Conservation (phyloP, 2,797 vertebrate genomes). For the Pteropus rufus region DNA sequence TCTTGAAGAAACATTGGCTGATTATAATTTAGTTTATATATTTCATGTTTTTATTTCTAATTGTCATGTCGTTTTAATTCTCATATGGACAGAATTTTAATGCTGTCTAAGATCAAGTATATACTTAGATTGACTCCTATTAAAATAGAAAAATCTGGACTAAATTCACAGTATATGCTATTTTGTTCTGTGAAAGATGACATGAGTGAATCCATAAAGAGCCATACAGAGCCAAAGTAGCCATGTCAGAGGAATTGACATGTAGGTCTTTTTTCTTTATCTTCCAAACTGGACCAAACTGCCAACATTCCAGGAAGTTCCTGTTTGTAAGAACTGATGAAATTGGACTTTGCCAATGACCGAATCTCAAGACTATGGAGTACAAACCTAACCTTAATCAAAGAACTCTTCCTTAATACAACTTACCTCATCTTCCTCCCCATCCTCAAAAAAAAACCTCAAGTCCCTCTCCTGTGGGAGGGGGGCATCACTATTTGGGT, state of each 20-base stretch:
- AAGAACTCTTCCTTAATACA: background rate
- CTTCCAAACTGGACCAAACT: background rate
- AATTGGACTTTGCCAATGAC: background rate
- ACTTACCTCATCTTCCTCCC: background rate
- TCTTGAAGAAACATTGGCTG: background rate
- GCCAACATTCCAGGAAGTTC: background rate
- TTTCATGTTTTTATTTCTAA: background rate
- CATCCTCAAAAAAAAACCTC: background rate
- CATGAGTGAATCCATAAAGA: background rate
- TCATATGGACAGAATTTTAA: background rate
- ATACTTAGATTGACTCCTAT: background rate
- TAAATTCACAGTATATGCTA: background rate
- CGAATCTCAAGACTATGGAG: background rate
- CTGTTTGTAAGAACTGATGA: background rate
- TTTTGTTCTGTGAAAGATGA: background rate
- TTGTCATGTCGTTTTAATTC: background rate
- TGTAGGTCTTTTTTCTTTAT: background rate
- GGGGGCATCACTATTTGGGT: background rate
- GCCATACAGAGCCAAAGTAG: background rate
- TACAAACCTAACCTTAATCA: background rate
- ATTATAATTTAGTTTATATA: background rate
- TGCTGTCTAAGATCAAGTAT: background rate
- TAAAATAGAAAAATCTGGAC: background rate
- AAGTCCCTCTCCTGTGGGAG: background rate
- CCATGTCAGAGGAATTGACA: background rate